Conservation (phyloP, 2,888 invertebrate species). For the Meloe dianella region DNA sequence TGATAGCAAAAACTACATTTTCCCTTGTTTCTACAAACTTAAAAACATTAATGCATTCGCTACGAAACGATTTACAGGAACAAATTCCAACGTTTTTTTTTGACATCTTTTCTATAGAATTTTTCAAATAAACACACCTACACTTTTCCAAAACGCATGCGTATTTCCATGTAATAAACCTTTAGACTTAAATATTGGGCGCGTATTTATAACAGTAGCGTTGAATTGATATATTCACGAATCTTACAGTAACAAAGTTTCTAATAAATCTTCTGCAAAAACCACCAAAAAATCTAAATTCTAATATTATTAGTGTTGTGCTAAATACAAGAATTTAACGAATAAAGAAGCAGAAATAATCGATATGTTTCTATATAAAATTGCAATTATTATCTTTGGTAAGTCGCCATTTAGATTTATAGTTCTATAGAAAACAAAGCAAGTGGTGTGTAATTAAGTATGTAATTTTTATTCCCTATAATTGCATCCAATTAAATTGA, state of each 20-base stretch:
- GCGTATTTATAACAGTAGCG: constrained; percentile 44
- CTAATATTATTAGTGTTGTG: neutral
- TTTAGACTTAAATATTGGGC: constrained; percentile 39
- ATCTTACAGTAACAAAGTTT: constrained; percentile 10
- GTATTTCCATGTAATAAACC: constrained; percentile 17
- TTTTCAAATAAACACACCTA: neutral
- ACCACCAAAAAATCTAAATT: neutral
- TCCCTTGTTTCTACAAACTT: too few species aligned
- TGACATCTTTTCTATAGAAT: neutral
- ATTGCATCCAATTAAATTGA: neutral
- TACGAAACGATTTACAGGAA: too few species aligned
- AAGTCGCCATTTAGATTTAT: neutral
- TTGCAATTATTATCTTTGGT: neutral
- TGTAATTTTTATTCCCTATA: neutral
- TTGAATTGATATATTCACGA: constrained; percentile 20
- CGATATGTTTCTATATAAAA: neutral
- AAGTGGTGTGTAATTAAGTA: neutral
- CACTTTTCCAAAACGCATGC: constrained; percentile 12
- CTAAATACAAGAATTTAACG: neutral
- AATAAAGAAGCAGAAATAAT: neutral
- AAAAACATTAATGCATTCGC: too few species aligned
- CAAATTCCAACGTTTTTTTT: too few species aligned
- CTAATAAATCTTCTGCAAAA: neutral
- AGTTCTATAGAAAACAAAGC: neutral
- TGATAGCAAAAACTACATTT: too few species aligned